Conservation (phyloP, 2,888 invertebrate genomes). For the Drosophila setosimentum region DNA sequence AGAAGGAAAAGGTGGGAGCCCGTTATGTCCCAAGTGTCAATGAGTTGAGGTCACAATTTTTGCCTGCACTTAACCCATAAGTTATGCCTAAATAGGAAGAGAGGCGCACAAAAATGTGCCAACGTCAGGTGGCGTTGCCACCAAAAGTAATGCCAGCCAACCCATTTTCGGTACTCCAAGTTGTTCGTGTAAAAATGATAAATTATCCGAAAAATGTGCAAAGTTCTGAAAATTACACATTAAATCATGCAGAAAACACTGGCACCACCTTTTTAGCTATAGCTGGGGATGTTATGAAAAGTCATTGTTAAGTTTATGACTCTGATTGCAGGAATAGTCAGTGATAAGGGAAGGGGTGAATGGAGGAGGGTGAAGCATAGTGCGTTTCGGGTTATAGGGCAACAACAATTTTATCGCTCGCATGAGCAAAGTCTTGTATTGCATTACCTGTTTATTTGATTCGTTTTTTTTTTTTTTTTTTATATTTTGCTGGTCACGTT, state of each 20-base stretch:
- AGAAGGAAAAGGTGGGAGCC: slow-evolving; percentile 5
- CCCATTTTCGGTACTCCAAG: not conserved
- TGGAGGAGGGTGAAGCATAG: slow-evolving; percentile 2
- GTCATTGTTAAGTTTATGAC: slow-evolving; percentile 75
- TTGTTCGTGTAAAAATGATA: slow-evolving; percentile 71
- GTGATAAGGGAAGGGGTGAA: not conserved
- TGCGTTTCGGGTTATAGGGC: slow-evolving; percentile 35
- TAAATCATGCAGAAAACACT: slow-evolving; percentile 74
- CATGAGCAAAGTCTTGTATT: slow-evolving; percentile 54
- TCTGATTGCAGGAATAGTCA: slow-evolving; percentile 47
- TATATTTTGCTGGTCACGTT: slow-evolving; percentile 67
- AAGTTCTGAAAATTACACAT: slow-evolving; percentile 80
- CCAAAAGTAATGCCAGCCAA: slow-evolving; percentile 35
- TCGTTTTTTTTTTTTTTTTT: slow-evolving; percentile 8
- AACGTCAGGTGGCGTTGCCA: slow-evolving; percentile 65
- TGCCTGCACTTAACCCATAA: slow-evolving; percentile 55
- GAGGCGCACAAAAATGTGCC: slow-evolving; percentile 38
- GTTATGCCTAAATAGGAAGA: slow-evolving; percentile 13
- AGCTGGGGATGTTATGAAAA: slow-evolving; percentile 41
- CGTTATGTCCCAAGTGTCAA: slow-evolving; percentile 72
- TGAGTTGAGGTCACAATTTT: slow-evolving; percentile 74
- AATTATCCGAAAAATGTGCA: slow-evolving; percentile 76
- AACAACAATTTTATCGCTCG: slow-evolving; percentile 56
- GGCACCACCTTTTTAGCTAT: slow-evolving; percentile 18
- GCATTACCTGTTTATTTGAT: slow-evolving; percentile 35